Evolutionary conservation across 1,140 invertebrate species (phyloP), one percentile per base, ranked within the genome.

Genomic region (Habropoda laboriosa): DNA sequence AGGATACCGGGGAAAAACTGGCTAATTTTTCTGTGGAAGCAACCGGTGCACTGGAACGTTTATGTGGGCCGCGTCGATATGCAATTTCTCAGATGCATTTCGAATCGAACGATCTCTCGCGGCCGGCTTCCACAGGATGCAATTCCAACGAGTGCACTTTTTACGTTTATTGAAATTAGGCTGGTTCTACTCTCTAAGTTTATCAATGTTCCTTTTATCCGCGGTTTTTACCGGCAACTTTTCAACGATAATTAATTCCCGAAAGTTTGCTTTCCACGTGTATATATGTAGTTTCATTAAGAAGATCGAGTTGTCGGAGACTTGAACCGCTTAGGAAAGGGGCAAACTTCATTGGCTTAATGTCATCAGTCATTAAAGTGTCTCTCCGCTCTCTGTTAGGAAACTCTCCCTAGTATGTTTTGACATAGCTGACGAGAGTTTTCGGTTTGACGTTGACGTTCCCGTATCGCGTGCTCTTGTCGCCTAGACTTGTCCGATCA

Each of bases 1-100:
- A 88, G 83, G 74, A 77, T 67, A 53, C 79, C 47, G 80, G 81
- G n/a, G n/a, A n/a, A n/a, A 89, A 89, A 88, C 89, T 85, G 89
- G 81, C 79, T 87, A 89, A 89, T 90, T 88, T 63, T 89, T 86
- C 85, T 75, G 51, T 42, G 55, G n/a, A 55, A 85, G 45, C 30
- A 67, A 42, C 35, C 58, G 5, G 3, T 21, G 21, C 3, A n/a
- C n/a, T n/a, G n/a, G n/a, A n/a, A n/a, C n/a, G n/a, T n/a, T n/a
- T n/a, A n/a, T 24, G 27, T 47, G 35, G 10, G 13, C 53, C 70
- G 42, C 60, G 73, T 87, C 81, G 80, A 72, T 72, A 49, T 38
- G 51, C 24, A 30, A 71, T 70, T 61, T 53, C 35, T 40, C 24
- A 30, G 60, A 57, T 78, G 42, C 24, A 58, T 24, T 38, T 53